Conservation (phyloP, 2,797 vertebrate genomes). For the Zalophus californianus region DNA sequence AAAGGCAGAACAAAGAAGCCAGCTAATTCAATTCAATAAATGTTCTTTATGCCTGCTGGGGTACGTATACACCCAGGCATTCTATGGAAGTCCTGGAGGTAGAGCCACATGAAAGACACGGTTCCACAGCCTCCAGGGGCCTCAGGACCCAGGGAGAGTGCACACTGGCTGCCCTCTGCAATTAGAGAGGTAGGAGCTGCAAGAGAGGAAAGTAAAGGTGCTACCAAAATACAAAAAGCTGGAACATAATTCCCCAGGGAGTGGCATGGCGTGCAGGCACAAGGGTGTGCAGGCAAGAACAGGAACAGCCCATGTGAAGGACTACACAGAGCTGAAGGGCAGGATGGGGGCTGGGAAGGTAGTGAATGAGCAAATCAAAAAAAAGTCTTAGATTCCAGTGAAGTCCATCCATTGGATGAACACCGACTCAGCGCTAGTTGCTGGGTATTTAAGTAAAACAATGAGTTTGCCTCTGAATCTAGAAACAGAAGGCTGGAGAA, state of each 20-base stretch:
- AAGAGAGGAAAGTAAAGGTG: background rate
- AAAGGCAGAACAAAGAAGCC: slow-evolving; percentile 56
- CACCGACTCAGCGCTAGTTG: background rate
- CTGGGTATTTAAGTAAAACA: background rate
- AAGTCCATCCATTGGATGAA: background rate
- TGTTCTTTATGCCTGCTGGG: background rate
- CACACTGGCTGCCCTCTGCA: rapidly evolving
- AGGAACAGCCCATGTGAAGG: background rate
- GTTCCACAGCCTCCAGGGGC: background rate
- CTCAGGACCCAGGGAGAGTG: background rate
- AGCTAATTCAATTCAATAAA: slow-evolving; percentile 35
- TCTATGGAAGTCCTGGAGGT: background rate
- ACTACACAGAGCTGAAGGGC: rapidly evolving
- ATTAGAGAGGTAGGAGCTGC: background rate
- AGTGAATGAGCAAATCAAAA: background rate
- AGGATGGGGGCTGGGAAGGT: background rate
- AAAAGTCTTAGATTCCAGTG: background rate
- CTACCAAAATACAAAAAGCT: background rate
- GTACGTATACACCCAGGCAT: background rate
- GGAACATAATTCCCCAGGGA: background rate
- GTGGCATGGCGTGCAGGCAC: rapidly evolving
- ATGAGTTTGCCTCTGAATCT: background rate
- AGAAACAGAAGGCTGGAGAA: background rate
- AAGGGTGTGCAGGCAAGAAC: rapidly evolving
- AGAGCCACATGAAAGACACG: rapidly evolving